Evolutionary conservation across 2,113 vertebrate genomes (phyloP), one percentile per base, ranked within the genome.

Genomic region (Myiopsitta monachus): DNA sequence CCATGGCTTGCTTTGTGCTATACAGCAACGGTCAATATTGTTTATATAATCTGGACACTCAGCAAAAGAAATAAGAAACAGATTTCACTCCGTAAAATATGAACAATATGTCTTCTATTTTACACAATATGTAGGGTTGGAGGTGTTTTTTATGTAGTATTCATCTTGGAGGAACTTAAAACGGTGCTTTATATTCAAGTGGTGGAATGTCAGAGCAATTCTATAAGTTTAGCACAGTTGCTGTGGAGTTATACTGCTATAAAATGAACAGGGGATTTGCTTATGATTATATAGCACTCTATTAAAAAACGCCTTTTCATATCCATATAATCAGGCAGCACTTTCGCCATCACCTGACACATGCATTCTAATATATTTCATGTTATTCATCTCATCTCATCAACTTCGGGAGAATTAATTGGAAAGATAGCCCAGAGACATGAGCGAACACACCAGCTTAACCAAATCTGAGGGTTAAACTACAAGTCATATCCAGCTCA

Each of bases 41-140:
- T 43, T 87, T 93, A 62, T 76, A 76, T 22, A 75, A 86, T 80
- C 85, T 55, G 76, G 75, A 88, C 38, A 54, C 31, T 88, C 67
- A 77, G 85, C 30, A 86, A 57, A 83, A 92, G 83, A 94, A 96
- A 94, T 33, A 59, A 2, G 3, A 93, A 95, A 46, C 82, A 96
- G 92, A 92, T 95, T 96, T 90, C 38, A 74, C 72, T 55, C 51
- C 16, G 41, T 68, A 67, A 51, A 88, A 93, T 91, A 70, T 46
- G 54, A 92, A 83, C 43, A 91, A 62, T 61, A 27, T 87, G 54
- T 77, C 87, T 94, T 63, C 70, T 63, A 36, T 59, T 54, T 85
- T 87, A 66, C 12, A 82, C 59, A 90, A 79, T 66, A 83, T 4
- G 47, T 47, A 43, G 18, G 27, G 63, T 8, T 77, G 33, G 9